These are phyloP conservation scores for Tenthredo amoena DNA, from an alignment of 2,888 invertebrate genomes.

Conservation along the genomic window DNA sequence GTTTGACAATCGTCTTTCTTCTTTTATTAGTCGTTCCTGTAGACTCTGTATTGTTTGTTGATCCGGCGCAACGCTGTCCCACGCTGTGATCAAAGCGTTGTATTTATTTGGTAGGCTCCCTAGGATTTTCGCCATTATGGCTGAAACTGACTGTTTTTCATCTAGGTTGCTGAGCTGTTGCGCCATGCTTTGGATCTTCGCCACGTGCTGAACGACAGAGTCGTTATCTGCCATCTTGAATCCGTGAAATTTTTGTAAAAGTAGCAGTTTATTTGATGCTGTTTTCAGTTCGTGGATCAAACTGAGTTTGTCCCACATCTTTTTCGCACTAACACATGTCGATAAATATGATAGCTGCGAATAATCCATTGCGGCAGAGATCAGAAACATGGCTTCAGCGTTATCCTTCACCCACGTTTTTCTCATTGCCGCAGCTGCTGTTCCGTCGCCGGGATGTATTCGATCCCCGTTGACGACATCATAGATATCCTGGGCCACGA, in stretches of 20 bases:
- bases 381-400: constrained; percentile 52
- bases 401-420: constrained; percentile 56
- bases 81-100: constrained; percentile 27
- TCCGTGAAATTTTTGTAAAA: constrained; percentile 57
- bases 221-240: constrained; percentile 56
- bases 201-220: constrained; percentile 56
- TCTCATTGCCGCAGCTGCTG: constrained; percentile 39
- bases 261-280: constrained; percentile 57
- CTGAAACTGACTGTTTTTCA: constrained; percentile 47
- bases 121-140: constrained; percentile 56
- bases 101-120: constrained; percentile 56
- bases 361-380: not conserved
- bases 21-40: constrained; percentile 15
- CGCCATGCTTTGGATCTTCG: constrained; percentile 39
- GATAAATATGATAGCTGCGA: not conserved
- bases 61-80: constrained; percentile 11
- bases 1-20: constrained; percentile 44
- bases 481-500: constrained; percentile 52
- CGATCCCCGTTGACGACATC: constrained; percentile 37
- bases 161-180: constrained; percentile 56
- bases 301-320: constrained; percentile 47
- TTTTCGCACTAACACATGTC: not conserved
- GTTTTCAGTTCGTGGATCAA: constrained; percentile 57
- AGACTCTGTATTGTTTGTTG: not conserved
- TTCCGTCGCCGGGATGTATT: constrained; percentile 18